These are phyloP conservation scores for Tuberolachnus salignus DNA, from an alignment of 2,888 invertebrate genomes.

Conservation along the genomic window DNA sequence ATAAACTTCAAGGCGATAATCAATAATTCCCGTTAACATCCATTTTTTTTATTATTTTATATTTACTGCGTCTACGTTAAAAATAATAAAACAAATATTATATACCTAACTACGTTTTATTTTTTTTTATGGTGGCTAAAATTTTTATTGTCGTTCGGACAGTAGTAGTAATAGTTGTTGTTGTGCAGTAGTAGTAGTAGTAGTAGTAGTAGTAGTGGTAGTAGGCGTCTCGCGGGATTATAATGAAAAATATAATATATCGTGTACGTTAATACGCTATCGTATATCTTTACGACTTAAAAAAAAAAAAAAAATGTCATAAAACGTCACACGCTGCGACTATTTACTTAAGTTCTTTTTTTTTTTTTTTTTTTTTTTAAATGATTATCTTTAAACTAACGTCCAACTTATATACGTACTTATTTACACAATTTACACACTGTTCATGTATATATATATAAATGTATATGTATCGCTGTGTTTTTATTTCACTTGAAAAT, in stretches of 20 bases:
- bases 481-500: neutral
- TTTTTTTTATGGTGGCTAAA: conserved; percentile 10
- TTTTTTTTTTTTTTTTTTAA: conserved; percentile 13
- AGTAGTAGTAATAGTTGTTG: neutral
- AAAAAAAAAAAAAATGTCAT: conserved; percentile 2
- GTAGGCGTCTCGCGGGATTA: conserved; percentile 7
- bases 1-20: neutral
- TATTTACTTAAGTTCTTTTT: conserved; percentile 14
- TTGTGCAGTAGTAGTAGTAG: neutral
- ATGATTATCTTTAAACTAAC: conserved; percentile 5
- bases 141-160: conserved; percentile 1
- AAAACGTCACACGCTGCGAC: conserved; percentile 15
- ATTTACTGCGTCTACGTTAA: neutral
- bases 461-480: neutral
- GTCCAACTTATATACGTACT: neutral
- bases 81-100: conserved; percentile 9
- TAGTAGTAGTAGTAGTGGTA: no score
- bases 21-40: conserved; percentile 3
- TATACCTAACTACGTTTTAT: neutral
- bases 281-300: conserved; percentile 11
- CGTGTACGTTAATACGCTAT: neutral
- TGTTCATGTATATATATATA: neutral
- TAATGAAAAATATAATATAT: neutral
- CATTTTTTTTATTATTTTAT: neutral
- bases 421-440: neutral